phyloP scores from a whole-genome alignment of 2,888 invertebrate genomes.

The Augiades crinisus region DNA sequence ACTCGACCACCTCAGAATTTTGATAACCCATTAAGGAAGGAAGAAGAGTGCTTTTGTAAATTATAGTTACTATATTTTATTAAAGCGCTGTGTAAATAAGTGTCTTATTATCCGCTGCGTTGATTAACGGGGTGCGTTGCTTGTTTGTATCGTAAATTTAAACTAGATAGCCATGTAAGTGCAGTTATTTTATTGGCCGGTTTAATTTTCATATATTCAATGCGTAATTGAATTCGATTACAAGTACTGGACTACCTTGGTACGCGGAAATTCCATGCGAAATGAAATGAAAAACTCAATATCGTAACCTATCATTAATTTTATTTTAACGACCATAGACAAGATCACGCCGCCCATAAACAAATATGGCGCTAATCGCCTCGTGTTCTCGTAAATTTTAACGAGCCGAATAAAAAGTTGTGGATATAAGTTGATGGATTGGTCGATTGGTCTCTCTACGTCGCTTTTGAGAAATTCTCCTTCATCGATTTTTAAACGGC shows the following conservation, averaged over 20 bases:
- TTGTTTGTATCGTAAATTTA: constrained; percentile 3
- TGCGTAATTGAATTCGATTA: constrained; percentile 16
- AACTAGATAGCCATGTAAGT: constrained; percentile 17
- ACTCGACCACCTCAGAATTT: too few species aligned
- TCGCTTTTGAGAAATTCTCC: neutral
- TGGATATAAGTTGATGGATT: constrained; percentile 10
- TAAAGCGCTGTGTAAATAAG: too few species aligned
- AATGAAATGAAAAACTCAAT: constrained; percentile 8
- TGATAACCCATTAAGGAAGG: too few species aligned
- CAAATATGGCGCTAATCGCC: constrained; percentile 25
- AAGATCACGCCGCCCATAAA: constrained; percentile 13
- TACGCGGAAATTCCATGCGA: constrained; percentile 16
- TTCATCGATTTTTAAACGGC: neutral
- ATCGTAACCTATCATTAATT: constrained; percentile 18
- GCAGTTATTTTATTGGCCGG: constrained; percentile 6
- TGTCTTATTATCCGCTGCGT: constrained; percentile 13
- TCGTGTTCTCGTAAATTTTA: constrained; percentile 17
- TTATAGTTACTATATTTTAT: too few species aligned
- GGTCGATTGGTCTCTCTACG: neutral
- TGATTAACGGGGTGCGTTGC: constrained; percentile 11
- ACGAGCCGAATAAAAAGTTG: constrained; percentile 18
- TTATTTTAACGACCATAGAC: constrained; percentile 18
- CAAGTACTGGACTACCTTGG: constrained; percentile 11
- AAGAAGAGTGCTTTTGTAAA: too few species aligned
- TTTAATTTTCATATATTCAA: constrained; percentile 17